phyloP scores from a whole-genome alignment of 2,888 invertebrate genomes.

The Heliconius hortense region DNA sequence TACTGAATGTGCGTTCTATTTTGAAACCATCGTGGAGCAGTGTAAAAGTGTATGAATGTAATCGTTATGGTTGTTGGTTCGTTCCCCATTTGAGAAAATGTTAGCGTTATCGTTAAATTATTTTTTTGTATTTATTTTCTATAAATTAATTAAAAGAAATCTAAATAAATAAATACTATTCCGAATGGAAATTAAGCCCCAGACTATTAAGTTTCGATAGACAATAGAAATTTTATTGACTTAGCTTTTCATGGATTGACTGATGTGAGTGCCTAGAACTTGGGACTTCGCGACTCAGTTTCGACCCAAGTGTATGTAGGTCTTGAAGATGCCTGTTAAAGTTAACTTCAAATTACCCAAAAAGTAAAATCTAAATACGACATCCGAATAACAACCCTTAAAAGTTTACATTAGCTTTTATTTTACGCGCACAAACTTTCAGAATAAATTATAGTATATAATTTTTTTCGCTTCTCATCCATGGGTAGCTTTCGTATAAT shows the following conservation, averaged over 20 bases:
- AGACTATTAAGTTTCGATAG: no score
- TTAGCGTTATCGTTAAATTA: no score
- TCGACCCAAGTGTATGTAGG: no score
- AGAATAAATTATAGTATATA: slow-evolving; percentile 19
- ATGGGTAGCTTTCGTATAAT: slow-evolving; percentile 12
- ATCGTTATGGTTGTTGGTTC: not conserved
- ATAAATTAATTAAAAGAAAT: no score
- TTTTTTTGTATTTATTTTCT: no score
- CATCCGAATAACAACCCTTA: not conserved
- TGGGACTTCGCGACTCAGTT: no score
- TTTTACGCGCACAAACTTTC: slow-evolving; percentile 1
- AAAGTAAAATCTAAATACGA: not conserved
- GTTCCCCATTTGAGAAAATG: accelerated
- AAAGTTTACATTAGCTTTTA: not conserved
- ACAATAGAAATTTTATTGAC: no score
- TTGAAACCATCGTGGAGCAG: not conserved
- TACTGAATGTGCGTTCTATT: not conserved
- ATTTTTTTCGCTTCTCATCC: slow-evolving; percentile 21
- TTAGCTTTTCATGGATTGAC: no score
- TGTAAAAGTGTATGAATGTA: not conserved
- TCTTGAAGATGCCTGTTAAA: not conserved
- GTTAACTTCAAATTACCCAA: not conserved
- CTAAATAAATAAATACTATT: no score
- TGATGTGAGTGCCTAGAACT: no score
- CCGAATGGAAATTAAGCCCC: no score